Evolutionary conservation across 2,113 vertebrate species (phyloP), one percentile per base, ranked within the genome.

Genomic region (Saccopteryx leptura): DNA sequence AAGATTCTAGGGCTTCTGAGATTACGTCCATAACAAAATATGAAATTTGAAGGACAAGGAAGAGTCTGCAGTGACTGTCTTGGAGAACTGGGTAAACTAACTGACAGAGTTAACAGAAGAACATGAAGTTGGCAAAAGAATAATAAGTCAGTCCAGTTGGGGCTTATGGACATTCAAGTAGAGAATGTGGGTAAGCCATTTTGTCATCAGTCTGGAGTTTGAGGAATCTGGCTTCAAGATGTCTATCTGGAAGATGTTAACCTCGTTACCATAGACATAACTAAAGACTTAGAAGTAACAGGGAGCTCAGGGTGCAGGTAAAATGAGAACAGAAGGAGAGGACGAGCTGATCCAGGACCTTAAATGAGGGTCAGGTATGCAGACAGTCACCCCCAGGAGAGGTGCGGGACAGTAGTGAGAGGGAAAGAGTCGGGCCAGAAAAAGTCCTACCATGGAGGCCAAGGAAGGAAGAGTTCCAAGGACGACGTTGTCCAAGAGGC

Each of bases 11-110:
- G 39, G 46, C 14, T 48, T 3, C 52, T 31, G 71, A 12, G 4
- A 5, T 0, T 28, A 15, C 8, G 3, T n/a, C 46, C 5, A 1
- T 21, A 26, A 24, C 2, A 50, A 14, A 33, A 48, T 4, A 23
- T 21, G 15, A 4, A 17, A 39, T 15, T 5, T 7, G 18, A 31
- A 48, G 1, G 0, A 5, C 24, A 61, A 24, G 26, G 24, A 48
- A 58, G 56, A 39, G 1, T 33, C 52, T 24, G 15, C 33, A 58
- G 61, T 4, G 9, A 24, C 63, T 54, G 11, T 39, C 31, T 8
- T 28, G 39, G 65, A n/a, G 17, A 54, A 5, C 46, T 33, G 2
- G 8, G 7, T 13, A 15, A n/a, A 28, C 2, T 31, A 28, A 2
- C 87, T 28, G 33, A 56, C 48, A 33, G 0, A 52, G 46, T 26